These are phyloP conservation scores for Diprion similis DNA, from an alignment of 1,140 invertebrate genomes.

Conservation along the genomic window DNA sequence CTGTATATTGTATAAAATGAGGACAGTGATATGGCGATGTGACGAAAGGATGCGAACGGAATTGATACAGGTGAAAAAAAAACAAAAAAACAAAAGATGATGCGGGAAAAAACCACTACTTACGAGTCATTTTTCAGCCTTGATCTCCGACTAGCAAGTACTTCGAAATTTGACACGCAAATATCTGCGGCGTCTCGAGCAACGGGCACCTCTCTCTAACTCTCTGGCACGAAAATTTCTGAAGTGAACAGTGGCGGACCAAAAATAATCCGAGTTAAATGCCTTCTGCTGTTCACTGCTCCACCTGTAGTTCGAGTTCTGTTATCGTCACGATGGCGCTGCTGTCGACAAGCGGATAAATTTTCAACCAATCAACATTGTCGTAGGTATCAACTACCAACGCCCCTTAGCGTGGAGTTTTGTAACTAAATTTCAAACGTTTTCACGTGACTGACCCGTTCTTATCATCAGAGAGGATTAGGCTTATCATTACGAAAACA, in stretches of 20 bases:
- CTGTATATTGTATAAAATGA: background rate
- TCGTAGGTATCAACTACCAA: too few relatives aligned
- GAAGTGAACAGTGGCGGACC: background rate
- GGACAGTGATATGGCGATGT: conserved; percentile 7
- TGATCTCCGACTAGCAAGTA: conserved; percentile 57
- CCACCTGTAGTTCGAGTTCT: background rate
- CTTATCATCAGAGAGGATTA: too few relatives aligned
- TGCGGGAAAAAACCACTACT: conserved; percentile 31
- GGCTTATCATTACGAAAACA: too few relatives aligned
- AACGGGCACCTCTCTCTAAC: background rate
- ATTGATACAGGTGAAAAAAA: too few relatives aligned
- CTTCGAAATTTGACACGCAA: conserved; percentile 35
- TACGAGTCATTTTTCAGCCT: conserved; percentile 58
- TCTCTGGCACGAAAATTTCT: background rate
- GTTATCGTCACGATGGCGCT: background rate
- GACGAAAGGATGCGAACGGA: too few relatives aligned
- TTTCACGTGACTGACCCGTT: too few relatives aligned
- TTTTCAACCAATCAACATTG: too few relatives aligned
- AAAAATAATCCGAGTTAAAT: background rate
- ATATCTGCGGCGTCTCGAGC: conserved; percentile 10
- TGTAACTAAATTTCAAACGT: too few relatives aligned
- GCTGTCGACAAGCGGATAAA: background rate
- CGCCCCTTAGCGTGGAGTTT: too few relatives aligned
- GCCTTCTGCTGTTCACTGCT: too few relatives aligned
- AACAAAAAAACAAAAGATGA: too few relatives aligned